Conservation (phyloP, 2,797 vertebrate species). For the Pangasius larnaudii region DNA sequence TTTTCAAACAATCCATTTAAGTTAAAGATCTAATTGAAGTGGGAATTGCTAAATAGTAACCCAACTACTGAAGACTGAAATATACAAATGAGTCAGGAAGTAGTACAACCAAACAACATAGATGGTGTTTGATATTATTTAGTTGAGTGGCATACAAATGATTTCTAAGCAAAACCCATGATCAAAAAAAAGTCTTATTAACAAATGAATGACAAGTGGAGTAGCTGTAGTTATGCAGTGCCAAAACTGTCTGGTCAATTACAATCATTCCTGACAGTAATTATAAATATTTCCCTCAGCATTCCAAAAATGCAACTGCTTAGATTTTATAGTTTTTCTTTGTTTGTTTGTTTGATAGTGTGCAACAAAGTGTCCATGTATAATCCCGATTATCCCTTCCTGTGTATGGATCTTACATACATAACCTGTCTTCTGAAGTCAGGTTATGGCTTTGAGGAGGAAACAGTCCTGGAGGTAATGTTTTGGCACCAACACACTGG, state of each 20-base stretch:
- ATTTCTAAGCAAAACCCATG: neutral
- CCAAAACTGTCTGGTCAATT: neutral
- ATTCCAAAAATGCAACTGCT: neutral
- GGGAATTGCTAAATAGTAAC: neutral
- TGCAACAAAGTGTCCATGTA: slow-evolving; percentile 83
- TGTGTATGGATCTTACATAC: slow-evolving; percentile 96
- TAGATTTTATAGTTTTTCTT: neutral
- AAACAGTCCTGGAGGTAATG: slow-evolving; percentile 82
- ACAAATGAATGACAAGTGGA: neutral
- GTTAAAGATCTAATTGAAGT: neutral
- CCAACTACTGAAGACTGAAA: neutral
- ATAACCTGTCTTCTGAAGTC: slow-evolving; percentile 92
- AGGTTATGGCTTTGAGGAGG: slow-evolving; percentile 91
- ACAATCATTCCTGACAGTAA: neutral
- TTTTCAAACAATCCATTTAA: too few relatives aligned
- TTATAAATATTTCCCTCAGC: neutral
- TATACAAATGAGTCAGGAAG: neutral
- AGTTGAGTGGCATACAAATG: neutral
- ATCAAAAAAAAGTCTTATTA: neutral
- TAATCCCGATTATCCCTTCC: slow-evolving; percentile 80
- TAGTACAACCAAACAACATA: neutral
- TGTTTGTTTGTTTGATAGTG: slow-evolving; percentile 69
- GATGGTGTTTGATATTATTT: neutral
- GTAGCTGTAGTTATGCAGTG: neutral
- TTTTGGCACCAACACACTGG: neutral